These are phyloP conservation scores for Hyperoplus lanceolatus DNA, from an alignment of 2,797 vertebrate species.

Conservation along the genomic window DNA sequence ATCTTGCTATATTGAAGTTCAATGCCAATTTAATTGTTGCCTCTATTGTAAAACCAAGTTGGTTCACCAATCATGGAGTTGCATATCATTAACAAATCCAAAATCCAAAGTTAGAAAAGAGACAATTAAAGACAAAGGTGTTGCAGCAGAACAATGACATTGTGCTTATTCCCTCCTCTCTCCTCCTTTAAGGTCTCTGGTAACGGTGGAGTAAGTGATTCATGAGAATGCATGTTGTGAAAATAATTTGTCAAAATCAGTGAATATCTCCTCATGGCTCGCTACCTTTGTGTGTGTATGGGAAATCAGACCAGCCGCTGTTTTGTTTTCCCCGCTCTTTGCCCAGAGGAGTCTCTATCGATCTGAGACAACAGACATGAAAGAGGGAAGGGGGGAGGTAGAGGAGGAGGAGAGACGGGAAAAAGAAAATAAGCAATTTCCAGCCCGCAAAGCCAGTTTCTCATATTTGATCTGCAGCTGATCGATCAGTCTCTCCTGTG, in stretches of 20 bases:
- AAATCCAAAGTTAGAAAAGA: background rate
- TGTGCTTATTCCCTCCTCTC: background rate
- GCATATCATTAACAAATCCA: background rate
- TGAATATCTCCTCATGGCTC: too few relatives aligned
- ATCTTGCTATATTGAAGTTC: background rate
- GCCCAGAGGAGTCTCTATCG: constrained; percentile 49
- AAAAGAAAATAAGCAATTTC: constrained; percentile 61
- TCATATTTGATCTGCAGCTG: constrained; percentile 63
- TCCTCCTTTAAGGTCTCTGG: background rate
- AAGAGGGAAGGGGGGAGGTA: constrained; percentile 26
- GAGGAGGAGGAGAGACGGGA: constrained; percentile 45
- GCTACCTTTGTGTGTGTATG: background rate
- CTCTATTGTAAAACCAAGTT: constrained; percentile 2
- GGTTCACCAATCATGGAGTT: background rate
- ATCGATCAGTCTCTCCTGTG: constrained; percentile 56
- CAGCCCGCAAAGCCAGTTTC: constrained; percentile 47
- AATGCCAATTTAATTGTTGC: background rate
- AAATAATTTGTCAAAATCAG: background rate
- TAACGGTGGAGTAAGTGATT: background rate
- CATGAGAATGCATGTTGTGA: too few relatives aligned
- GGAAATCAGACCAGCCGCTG: background rate
- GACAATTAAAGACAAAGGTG: background rate
- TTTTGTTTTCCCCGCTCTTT: constrained; percentile 36
- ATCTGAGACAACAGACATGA: constrained; percentile 57
- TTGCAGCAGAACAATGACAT: background rate